phyloP scores from a whole-genome alignment of 2,113 vertebrate species.

The Dendrocopos noguchii region DNA sequence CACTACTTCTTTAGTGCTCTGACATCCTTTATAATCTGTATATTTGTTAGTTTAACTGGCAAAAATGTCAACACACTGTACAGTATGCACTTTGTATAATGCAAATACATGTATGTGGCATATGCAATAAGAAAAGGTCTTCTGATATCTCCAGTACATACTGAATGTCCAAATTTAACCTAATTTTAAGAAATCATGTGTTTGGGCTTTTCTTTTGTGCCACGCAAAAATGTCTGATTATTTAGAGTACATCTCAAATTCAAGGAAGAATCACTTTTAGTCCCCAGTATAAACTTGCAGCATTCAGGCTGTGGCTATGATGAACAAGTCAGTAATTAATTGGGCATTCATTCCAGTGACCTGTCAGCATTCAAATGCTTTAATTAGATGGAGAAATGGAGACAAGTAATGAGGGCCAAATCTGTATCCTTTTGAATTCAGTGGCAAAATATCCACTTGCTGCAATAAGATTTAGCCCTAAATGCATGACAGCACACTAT shows the following conservation, averaged over 20 bases:
- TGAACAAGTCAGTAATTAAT: constrained; percentile 80
- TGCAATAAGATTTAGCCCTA: constrained; percentile 65
- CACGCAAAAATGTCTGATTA: constrained; percentile 24
- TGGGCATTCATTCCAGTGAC: constrained; percentile 76
- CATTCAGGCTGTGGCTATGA: constrained; percentile 67
- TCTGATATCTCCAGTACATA: not conserved
- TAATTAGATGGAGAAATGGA: constrained; percentile 75
- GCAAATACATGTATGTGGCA: not conserved
- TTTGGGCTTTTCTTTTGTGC: constrained; percentile 38
- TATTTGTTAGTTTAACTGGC: constrained; percentile 76
- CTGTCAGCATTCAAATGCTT: constrained; percentile 79
- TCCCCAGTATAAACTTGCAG: constrained; percentile 42
- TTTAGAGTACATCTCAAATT: constrained; percentile 47
- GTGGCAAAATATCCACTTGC: constrained; percentile 61
- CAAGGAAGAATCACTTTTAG: constrained; percentile 56
- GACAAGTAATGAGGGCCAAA: constrained; percentile 69
- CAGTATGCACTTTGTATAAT: constrained; percentile 44
- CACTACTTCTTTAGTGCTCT: constrained; percentile 74
- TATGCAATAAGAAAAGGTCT: not conserved
- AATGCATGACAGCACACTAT: constrained; percentile 59
- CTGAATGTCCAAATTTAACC: constrained; percentile 30
- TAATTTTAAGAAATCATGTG: constrained; percentile 29
- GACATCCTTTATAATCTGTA: constrained; percentile 78
- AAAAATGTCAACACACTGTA: constrained; percentile 46
- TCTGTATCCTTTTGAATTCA: constrained; percentile 61